Evolutionary conservation across 1,140 invertebrate species (phyloP), one percentile per base, ranked within the genome.

Genomic region (Drosophila miranda): DNA sequence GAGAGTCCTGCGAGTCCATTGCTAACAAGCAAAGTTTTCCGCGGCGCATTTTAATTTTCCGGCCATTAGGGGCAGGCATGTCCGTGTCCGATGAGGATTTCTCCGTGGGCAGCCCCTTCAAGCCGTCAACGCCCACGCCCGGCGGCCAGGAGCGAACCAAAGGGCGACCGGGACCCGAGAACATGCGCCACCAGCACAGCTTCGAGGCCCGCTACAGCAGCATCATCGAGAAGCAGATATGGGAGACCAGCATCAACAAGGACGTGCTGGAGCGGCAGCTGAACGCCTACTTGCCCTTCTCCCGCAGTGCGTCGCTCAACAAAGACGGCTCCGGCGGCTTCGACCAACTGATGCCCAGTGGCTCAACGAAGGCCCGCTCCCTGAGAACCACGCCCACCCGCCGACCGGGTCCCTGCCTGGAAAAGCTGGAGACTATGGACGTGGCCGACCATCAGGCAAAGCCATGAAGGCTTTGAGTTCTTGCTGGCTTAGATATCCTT

Each of bases 201-300:
- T 90, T 90, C 9, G 89, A 90, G 64, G 78, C 82, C 0, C 75
- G 89, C 16, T 90, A 90, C 43, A 87, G 87, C 43, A 67, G 64
- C 56, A 78, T 90, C 14, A 90, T 90, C 6, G 74, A 89, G 42
- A 79, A 74, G 38, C 89, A 90, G 58, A 90, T 90, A 48, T 77
- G 90, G 78, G 89, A 90, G 64, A 90, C 70, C 8, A 89, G 74
- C 64, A 89, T 90, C 42, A 90, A 90, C 58, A 82, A 78, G 63
- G 83, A 90, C 23, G 89, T 69, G 19, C 56, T 90, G 45, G 78
- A 89, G 8, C 59, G 86, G 1, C 89, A 90, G 30, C 54, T 90
- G 3, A 88, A 89, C 34, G 82, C 86, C 6, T 90, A 89, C 44
- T 80, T 90, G 7, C 86, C 89, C 19, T 90, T 89, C 41, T 70